These are phyloP conservation scores for Pseudoatta argentina DNA, from an alignment of 1,140 invertebrate genomes.

Conservation along the genomic window DNA sequence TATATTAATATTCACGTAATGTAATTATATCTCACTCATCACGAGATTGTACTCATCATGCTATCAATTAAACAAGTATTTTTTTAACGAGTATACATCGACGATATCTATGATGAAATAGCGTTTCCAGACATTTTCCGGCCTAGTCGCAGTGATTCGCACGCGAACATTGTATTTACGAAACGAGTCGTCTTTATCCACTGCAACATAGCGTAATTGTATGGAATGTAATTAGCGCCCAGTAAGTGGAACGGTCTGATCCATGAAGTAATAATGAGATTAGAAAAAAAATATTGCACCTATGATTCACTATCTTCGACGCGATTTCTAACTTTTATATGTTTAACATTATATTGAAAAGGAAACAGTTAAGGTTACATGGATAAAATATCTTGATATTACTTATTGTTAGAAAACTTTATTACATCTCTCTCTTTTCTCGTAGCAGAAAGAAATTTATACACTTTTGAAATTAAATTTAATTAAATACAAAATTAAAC, in stretches of 20 bases:
- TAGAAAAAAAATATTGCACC: slow-evolving; percentile 5
- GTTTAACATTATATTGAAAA: neutral
- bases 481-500: neutral
- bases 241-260: neutral
- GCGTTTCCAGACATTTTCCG: slow-evolving; percentile 1
- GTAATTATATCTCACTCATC: slow-evolving; percentile 26
- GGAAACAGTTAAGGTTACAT: neutral
- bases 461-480: neutral
- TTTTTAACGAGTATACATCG: neutral
- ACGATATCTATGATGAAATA: neutral
- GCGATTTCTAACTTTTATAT: neutral
- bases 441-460: neutral
- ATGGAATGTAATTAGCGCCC: neutral
- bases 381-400: neutral
- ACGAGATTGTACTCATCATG: neutral
- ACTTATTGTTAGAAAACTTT: neutral
- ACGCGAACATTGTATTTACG: slow-evolving; percentile 5
- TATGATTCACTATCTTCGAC: neutral
- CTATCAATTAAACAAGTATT: slow-evolving; percentile 39
- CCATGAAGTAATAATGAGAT: neutral
- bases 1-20: slow-evolving; percentile 30
- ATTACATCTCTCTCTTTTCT: neutral
- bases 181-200: slow-evolving; percentile 6
- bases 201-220: neutral
- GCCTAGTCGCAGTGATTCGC: slow-evolving; percentile 13